Evolutionary conservation across 2,888 invertebrate genomes (phyloP).

Genomic region (Nineta flava): DNA sequence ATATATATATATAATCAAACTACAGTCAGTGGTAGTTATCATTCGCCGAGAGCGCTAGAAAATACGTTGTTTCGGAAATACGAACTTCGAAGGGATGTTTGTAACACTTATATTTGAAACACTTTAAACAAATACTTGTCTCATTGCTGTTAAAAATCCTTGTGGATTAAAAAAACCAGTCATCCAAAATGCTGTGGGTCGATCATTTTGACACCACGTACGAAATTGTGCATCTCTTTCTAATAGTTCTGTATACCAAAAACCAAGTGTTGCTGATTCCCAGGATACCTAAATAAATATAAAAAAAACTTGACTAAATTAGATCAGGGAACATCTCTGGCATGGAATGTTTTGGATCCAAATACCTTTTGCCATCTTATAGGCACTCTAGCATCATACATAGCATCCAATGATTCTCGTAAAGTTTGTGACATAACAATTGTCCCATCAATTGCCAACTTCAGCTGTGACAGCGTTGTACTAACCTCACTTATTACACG

Average conservation of each 20-base stretch:
- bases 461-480: constrained; percentile 54
- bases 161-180: constrained; percentile 88
- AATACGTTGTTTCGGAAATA: no score
- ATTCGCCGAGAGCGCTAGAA: no score
- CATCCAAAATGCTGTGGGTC: constrained; percentile 78
- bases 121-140: constrained; percentile 61
- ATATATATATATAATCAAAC: no score
- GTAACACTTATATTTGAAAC: no score
- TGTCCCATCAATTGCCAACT: constrained; percentile 76
- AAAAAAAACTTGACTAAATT: no score
- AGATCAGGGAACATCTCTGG: no score
- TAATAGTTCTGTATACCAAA: constrained; percentile 80
- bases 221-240: constrained; percentile 69
- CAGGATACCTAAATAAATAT: constrained; percentile 63
- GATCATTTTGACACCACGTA: constrained; percentile 53
- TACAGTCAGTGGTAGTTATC: no score
- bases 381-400: constrained; percentile 76
- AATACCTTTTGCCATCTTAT: constrained; percentile 7
- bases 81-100: no score
- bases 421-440: constrained; percentile 70
- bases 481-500: constrained; percentile 50
- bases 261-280: constrained; percentile 71
- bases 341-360: no score
- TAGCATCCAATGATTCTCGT: constrained; percentile 68
- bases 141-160: constrained; percentile 94